Base-by-base conservation (phyloP, 2,797 vertebrate species). In the Eospalax fontanierii region DNA sequence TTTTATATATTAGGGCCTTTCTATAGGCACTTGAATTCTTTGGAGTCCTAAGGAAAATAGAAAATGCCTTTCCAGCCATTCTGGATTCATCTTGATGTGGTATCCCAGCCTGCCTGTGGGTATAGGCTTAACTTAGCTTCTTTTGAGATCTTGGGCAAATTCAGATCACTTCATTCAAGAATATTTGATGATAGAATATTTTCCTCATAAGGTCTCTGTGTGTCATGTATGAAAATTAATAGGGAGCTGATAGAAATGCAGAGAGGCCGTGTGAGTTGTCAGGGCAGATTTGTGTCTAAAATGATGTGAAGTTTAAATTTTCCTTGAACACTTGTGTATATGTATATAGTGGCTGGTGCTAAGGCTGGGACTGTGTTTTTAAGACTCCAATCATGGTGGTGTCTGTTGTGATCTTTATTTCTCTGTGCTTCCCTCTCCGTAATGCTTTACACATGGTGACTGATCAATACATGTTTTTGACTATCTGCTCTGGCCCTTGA, bases 291-390 rank as follows among this genome's bases (percentile, higher is more conserved):
- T 85, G 68, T 80, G 4, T 84, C 26, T 88, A 38, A 66, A 85
- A 92, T 79, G 92, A 63, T 82, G 80, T 68, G 19, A 18, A 93
- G 82, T 30, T 93, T 93, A 86, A 87, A 88, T 95, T 93, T 94
- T 87, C 89, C 90, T 75, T 73, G 74, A 40, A 75, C 26, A 70
- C 28, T 84, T 84, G 28, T 88, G 94, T 33, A 1, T 83, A 76
- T 94, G 54, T 93, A 18, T 54, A n/a, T 40, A 87, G 89, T 76
- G 93, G 84, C 87, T 85, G 79, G 16, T 66, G 43, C 73, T 88
- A 73, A 38, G 59, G 70, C 21, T 65, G 38, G 26, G 35, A 35
- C 38, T 26, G 66, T 73, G 54, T 94, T 68, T 68, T 2, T n/a
- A 70, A 57, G 74, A 89, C 74, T 91, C 84, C 35, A 4, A 43